Percentiles rank a stretch among this genome's conserved stretches.
Evolutionary conservation across 2,797 vertebrate genomes (phyloP).

Genomic region (Pangasius djambal): DNA sequence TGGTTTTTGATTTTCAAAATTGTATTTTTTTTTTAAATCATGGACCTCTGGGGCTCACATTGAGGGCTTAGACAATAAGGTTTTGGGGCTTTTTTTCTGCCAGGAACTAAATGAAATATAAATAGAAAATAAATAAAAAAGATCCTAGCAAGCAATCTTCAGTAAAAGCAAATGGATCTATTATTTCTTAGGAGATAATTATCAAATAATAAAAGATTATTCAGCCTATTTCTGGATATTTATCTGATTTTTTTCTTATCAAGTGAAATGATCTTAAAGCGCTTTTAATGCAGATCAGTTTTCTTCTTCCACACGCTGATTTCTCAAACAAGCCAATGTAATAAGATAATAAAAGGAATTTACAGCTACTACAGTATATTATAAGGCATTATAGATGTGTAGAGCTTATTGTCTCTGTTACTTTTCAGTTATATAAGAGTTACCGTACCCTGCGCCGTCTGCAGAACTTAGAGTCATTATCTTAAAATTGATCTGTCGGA

Average conservation of each 20-base stretch:
- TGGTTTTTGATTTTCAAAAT: neutral
- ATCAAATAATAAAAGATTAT: neutral
- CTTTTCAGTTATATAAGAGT: neutral
- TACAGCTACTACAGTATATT: neutral
- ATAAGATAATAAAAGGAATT: neutral
- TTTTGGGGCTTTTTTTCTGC: too few species aligned
- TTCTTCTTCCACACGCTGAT: neutral
- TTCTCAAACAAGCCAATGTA: neutral
- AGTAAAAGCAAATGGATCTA: neutral
- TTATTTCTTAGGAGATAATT: neutral
- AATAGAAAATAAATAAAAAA: neutral
- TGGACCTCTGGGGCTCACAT: neutral
- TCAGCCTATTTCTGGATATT: neutral
- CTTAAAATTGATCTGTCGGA: slow-evolving; percentile 2
- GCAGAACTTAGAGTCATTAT: slow-evolving; percentile 4
- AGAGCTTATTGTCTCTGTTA: neutral
- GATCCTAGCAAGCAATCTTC: neutral
- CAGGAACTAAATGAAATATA: neutral
- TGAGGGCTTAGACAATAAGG: neutral
- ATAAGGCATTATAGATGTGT: neutral
- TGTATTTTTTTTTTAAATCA: neutral
- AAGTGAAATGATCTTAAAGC: neutral
- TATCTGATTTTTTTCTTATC: neutral
- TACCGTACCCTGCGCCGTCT: neutral
- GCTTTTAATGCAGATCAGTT: neutral